Conservation (phyloP, 2,797 vertebrate species). For the Aeoliscus strigatus region DNA sequence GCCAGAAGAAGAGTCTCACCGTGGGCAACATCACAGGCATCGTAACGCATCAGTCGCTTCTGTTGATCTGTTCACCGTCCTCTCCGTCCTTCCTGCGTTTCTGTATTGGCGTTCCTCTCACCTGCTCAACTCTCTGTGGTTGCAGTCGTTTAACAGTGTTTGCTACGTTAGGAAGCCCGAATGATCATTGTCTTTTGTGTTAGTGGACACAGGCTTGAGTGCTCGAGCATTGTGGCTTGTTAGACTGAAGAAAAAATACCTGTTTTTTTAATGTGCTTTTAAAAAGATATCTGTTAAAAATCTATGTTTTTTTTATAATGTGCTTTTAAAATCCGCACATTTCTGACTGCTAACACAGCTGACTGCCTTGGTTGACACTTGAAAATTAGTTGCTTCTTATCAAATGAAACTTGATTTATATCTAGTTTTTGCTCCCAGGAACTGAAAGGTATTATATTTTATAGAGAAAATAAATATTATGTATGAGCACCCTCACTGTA, state of each 20-base stretch:
- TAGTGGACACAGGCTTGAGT: slow-evolving; percentile 32
- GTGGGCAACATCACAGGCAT: slow-evolving; percentile 22
- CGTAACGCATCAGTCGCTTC: slow-evolving; percentile 27
- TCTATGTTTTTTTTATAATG: slow-evolving; percentile 57
- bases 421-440: slow-evolving; percentile 74
- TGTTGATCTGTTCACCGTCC: slow-evolving; percentile 28
- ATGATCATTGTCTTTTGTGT: slow-evolving; percentile 42
- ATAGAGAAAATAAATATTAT: slow-evolving; percentile 67
- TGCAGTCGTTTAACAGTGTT: slow-evolving; percentile 56
- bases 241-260: slow-evolving; percentile 30
- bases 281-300: too few relatives aligned
- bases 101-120: slow-evolving; percentile 38
- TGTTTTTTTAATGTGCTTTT: slow-evolving; percentile 64
- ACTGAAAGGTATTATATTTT: slow-evolving; percentile 80
- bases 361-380: slow-evolving; percentile 72
- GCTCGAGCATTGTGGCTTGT: slow-evolving; percentile 36
- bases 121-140: slow-evolving; percentile 31
- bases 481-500: slow-evolving; percentile 69
- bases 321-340: slow-evolving; percentile 59
- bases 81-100: slow-evolving; percentile 24
- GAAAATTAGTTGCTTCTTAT: slow-evolving; percentile 73
- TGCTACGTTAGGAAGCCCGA: slow-evolving; percentile 48
- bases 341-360: slow-evolving; percentile 55
- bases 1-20: slow-evolving; percentile 7
- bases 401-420: slow-evolving; percentile 72